Evolutionary conservation across 1,140 invertebrate species (phyloP).

Genomic region (Anagrus nilaparvatae): DNA sequence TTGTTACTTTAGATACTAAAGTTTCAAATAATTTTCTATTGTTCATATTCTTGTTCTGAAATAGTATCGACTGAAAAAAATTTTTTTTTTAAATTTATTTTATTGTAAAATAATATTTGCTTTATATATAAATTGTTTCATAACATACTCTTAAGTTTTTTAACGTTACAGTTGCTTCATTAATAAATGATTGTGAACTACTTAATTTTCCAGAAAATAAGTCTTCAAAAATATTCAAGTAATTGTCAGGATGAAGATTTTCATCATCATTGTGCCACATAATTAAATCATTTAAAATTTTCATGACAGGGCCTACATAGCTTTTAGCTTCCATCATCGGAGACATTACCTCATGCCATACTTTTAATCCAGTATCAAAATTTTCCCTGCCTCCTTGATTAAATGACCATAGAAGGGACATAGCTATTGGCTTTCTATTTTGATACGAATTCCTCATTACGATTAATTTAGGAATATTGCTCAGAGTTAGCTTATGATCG

Average conservation of each 20-base stretch:
- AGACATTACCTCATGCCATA: conserved; percentile 73
- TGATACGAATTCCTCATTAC: conserved; percentile 65
- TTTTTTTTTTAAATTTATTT: conserved; percentile 22
- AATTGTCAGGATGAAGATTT: conserved; percentile 36
- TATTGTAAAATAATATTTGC: conserved; percentile 5
- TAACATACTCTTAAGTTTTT: conserved; percentile 34
- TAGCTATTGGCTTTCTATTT: conserved; percentile 64
- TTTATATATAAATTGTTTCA: conserved; percentile 4
- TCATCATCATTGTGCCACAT: conserved; percentile 21
- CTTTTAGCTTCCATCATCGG: conserved; percentile 62
- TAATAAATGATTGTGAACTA: conserved; percentile 20
- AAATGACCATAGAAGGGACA: conserved; percentile 68
- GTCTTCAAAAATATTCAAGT: conserved; percentile 37
- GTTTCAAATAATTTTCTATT: conserved; percentile 37
- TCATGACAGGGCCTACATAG: conserved; percentile 58
- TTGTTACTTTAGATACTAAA: conserved; percentile 36
- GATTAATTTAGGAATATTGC: conserved; percentile 51
- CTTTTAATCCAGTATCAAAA: conserved; percentile 60
- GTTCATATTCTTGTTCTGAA: conserved; percentile 34
- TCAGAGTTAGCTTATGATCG: conserved; percentile 50
- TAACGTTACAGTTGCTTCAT: conserved; percentile 30
- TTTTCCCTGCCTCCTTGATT: conserved; percentile 63
- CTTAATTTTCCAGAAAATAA: conserved; percentile 34
- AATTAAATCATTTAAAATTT: conserved; percentile 58
- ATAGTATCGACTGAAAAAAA: conserved; percentile 29